These are phyloP conservation scores for Octopus sinensis DNA, from an alignment of 1,140 invertebrate species.

Conservation along the genomic window DNA sequence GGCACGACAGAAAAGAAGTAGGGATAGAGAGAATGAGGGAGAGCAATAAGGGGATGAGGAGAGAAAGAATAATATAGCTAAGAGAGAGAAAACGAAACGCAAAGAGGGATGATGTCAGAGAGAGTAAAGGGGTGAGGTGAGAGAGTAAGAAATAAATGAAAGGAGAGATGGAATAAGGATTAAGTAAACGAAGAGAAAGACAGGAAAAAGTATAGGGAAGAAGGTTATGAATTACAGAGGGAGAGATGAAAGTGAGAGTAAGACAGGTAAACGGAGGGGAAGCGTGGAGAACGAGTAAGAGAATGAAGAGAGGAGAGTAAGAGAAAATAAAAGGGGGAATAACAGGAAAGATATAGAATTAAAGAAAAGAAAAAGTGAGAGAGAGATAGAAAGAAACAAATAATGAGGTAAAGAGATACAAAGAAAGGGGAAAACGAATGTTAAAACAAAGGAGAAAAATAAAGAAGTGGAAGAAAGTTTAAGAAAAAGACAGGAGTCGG, in stretches of 20 bases:
- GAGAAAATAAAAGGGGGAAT: not conserved
- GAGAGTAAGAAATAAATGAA: not conserved
- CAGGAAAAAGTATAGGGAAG: not conserved
- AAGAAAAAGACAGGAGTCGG: too few species aligned
- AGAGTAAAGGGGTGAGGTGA: not conserved
- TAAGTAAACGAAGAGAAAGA: not conserved
- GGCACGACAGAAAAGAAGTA: not conserved
- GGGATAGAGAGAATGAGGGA: slow-evolving; percentile 1
- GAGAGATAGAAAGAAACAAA: not conserved
- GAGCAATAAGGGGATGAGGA: not conserved
- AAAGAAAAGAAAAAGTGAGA: not conserved
- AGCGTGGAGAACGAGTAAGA: not conserved
- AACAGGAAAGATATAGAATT: not conserved
- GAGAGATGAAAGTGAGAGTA: not conserved
- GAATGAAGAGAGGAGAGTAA: not conserved
- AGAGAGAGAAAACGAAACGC: not conserved
- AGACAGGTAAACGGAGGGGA: not conserved
- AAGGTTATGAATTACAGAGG: not conserved
- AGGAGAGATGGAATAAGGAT: not conserved
- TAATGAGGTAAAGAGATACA: not conserved
- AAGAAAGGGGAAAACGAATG: not conserved
- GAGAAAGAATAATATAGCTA: not conserved
- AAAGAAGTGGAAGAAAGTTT: not conserved
- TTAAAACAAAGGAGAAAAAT: not conserved
- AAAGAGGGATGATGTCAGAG: not conserved